phyloP scores from a whole-genome alignment of 2,113 vertebrate species.

The Thermophis baileyi region DNA sequence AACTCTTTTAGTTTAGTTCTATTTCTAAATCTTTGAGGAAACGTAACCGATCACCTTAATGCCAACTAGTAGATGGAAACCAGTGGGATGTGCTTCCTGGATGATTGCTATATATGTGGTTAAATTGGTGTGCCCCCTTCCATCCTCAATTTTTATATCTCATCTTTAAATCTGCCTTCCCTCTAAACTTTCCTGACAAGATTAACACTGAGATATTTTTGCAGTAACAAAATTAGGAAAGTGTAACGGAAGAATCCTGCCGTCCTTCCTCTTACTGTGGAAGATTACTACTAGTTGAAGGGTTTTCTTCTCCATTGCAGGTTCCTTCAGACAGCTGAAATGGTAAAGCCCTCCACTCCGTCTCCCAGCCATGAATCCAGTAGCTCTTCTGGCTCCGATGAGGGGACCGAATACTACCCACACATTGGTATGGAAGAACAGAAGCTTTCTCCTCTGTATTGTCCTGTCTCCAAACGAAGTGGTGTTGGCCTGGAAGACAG shows the following conservation, averaged over 20 bases:
- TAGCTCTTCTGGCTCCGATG: conserved; percentile 77
- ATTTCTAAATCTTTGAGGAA: background rate
- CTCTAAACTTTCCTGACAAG: too few relatives aligned
- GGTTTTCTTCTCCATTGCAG: conserved; percentile 53
- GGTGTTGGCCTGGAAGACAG: background rate
- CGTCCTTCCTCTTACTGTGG: background rate
- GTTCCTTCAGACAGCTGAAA: conserved; percentile 90
- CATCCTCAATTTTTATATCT: background rate
- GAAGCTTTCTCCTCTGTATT: too few relatives aligned
- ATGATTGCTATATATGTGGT: too few relatives aligned
- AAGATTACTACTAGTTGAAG: too few relatives aligned
- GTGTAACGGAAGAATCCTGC: background rate
- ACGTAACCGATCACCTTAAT: background rate
- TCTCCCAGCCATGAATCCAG: conserved; percentile 85
- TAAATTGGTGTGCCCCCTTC: background rate
- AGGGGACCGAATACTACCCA: conserved; percentile 86
- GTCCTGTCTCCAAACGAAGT: background rate
- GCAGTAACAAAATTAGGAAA: background rate
- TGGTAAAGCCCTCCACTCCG: conserved; percentile 89
- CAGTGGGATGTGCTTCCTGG: background rate
- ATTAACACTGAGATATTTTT: background rate
- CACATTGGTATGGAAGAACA: conserved; percentile 70
- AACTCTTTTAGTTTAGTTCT: background rate
- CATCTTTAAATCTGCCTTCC: background rate
- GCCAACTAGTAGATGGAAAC: background rate